phyloP scores from a whole-genome alignment of 1,140 invertebrate genomes.

The Drosophila willistoni region DNA sequence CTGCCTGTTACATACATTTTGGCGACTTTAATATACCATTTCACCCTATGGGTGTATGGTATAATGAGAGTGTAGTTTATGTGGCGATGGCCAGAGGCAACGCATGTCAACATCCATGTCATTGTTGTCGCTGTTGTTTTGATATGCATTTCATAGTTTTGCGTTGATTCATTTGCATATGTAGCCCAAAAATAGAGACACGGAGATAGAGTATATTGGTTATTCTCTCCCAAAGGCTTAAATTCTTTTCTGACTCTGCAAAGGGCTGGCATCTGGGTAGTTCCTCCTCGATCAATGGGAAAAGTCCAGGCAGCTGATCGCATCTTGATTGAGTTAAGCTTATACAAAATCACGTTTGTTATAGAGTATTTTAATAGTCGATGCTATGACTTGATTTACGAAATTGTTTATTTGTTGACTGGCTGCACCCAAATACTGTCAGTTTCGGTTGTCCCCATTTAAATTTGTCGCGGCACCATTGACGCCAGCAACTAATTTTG shows the following conservation, averaged over 20 bases:
- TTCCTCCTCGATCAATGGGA: conserved; percentile 2
- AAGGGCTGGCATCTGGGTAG: too few relatives aligned
- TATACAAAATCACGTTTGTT: not conserved
- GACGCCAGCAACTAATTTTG: conserved; percentile 45
- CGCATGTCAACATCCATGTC: conserved; percentile 44
- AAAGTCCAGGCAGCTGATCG: too few relatives aligned
- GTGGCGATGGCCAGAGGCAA: conserved; percentile 22
- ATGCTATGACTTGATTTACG: not conserved
- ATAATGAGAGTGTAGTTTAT: conserved; percentile 33
- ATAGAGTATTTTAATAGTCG: not conserved
- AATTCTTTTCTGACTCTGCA: not conserved
- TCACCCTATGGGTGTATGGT: too few relatives aligned
- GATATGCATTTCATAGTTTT: conserved; percentile 59
- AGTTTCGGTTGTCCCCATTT: conserved; percentile 43
- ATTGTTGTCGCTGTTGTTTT: conserved; percentile 31
- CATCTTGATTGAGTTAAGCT: too few relatives aligned
- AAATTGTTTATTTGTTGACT: conserved; percentile 12
- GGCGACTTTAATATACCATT: too few relatives aligned
- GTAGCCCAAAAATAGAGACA: conserved; percentile 29
- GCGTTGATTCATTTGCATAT: conserved; percentile 56
- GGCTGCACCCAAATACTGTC: conserved; percentile 47
- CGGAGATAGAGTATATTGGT: not conserved
- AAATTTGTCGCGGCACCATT: conserved; percentile 46
- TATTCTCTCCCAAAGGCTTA: conserved; percentile 4
- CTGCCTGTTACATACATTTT: too few relatives aligned